phyloP scores from a whole-genome alignment of 1,140 invertebrate genomes.

The Papilio dardanus region DNA sequence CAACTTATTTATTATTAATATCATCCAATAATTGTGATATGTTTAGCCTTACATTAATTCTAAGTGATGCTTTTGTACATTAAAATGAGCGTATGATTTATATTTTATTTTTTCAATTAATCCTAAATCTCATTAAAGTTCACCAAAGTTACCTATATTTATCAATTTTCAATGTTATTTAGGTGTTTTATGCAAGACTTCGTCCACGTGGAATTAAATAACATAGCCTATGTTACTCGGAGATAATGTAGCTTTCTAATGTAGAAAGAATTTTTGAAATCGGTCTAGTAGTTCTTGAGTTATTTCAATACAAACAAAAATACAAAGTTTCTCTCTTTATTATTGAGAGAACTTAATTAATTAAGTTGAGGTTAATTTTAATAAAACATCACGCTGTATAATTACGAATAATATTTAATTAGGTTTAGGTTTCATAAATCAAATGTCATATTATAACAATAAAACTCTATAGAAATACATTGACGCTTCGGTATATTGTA shows the following conservation, averaged over 20 bases:
- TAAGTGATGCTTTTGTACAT: conserved; percentile 39
- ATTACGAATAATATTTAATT: conserved; percentile 57
- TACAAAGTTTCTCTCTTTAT: too few species aligned
- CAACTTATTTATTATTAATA: conserved; percentile 44
- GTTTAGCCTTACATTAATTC: conserved; percentile 52
- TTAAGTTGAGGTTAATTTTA: conserved; percentile 8
- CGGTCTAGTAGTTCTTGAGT: too few species aligned
- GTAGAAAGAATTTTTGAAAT: too few species aligned
- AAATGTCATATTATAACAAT: conserved; percentile 71
- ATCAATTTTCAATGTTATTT: too few species aligned
- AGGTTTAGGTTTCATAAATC: conserved; percentile 66
- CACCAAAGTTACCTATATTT: too few species aligned
- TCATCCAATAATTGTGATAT: conserved; percentile 69
- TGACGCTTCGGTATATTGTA: conserved; percentile 54
- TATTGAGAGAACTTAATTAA: too few species aligned
- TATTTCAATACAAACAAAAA: too few species aligned
- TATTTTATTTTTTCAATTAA: not conserved
- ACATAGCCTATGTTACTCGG: too few species aligned
- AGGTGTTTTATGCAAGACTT: too few species aligned
- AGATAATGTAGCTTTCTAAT: too few species aligned
- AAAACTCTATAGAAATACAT: conserved; percentile 60
- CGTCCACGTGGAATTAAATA: too few species aligned
- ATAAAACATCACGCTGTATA: conserved; percentile 33
- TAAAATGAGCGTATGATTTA: conserved; percentile 37
- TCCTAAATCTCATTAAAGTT: not conserved